phyloP scores from a whole-genome alignment of 2,888 invertebrate genomes.

The Tholera decimalis region DNA sequence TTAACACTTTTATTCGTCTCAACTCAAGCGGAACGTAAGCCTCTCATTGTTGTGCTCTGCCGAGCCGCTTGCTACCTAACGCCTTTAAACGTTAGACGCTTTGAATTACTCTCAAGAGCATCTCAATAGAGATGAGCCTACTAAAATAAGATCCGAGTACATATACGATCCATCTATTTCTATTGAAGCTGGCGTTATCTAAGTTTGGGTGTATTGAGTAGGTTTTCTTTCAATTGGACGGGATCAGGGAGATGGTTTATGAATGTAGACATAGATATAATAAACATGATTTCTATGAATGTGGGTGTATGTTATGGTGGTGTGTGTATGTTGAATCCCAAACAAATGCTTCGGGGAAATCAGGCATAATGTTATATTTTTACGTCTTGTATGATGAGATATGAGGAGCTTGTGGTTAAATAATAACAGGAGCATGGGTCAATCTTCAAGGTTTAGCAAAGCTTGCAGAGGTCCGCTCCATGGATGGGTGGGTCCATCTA shows the following conservation, averaged over 20 bases:
- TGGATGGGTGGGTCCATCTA: too few relatives aligned
- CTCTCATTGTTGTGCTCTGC: constrained; percentile 14
- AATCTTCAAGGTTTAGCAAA: too few relatives aligned
- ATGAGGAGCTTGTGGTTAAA: too few relatives aligned
- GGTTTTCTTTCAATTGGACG: background rate
- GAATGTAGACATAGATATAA: background rate
- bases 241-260: background rate
- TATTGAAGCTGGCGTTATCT: constrained; percentile 12
- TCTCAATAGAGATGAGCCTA: constrained; percentile 34
- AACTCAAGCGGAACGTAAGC: background rate
- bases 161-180: constrained; percentile 28
- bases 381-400: too few relatives aligned
- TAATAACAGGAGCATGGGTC: too few relatives aligned
- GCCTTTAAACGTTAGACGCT: constrained; percentile 30
- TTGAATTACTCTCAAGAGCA: constrained; percentile 41
- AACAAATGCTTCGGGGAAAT: too few relatives aligned
- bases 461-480: too few relatives aligned
- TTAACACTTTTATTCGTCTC: constrained; percentile 13
- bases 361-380: too few relatives aligned
- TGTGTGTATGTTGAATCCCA: too few relatives aligned
- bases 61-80: constrained; percentile 36
- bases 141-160: constrained; percentile 35
- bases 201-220: background rate
- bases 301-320: too few relatives aligned
- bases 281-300: too few relatives aligned